These are phyloP conservation scores for Leguminivora glycinivorella DNA, from an alignment of 1,140 invertebrate species.

Conservation along the genomic window DNA sequence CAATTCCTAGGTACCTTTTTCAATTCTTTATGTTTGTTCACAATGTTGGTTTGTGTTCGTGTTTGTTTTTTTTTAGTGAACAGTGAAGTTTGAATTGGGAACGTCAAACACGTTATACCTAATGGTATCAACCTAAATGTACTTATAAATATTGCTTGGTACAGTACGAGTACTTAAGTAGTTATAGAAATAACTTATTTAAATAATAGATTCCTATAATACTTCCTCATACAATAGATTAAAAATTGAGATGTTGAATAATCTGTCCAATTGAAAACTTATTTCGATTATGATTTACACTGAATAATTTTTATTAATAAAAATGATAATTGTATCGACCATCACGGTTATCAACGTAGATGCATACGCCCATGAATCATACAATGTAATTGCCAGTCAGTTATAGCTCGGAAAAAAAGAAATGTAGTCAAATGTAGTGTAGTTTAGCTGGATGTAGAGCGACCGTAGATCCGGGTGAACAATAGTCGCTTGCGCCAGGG, in stretches of 20 bases:
- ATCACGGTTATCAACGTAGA: background rate
- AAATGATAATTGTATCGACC: no score
- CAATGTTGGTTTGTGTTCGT: background rate
- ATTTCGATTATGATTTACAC: no score
- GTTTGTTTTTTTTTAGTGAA: background rate
- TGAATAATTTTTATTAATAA: no score
- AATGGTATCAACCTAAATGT: no score
- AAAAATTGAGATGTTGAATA: no score
- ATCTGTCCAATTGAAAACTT: no score
- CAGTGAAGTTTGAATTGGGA: background rate
- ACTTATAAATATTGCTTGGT: no score
- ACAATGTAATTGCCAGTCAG: background rate
- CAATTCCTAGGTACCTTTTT: conserved; percentile 17
- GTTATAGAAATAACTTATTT: no score
- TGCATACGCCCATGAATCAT: background rate
- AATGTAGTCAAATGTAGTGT: conserved; percentile 11
- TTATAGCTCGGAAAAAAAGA: background rate
- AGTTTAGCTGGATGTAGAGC: conserved; percentile 38
- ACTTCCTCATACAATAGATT: no score
- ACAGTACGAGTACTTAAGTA: no score
- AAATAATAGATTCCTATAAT: no score
- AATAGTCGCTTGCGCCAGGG: conserved; percentile 31
- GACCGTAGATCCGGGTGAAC: conserved; percentile 38
- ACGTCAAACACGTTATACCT: no score
- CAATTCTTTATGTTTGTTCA: background rate